Conservation (phyloP, 2,888 invertebrate genomes). For the Pheosia gnoma region DNA sequence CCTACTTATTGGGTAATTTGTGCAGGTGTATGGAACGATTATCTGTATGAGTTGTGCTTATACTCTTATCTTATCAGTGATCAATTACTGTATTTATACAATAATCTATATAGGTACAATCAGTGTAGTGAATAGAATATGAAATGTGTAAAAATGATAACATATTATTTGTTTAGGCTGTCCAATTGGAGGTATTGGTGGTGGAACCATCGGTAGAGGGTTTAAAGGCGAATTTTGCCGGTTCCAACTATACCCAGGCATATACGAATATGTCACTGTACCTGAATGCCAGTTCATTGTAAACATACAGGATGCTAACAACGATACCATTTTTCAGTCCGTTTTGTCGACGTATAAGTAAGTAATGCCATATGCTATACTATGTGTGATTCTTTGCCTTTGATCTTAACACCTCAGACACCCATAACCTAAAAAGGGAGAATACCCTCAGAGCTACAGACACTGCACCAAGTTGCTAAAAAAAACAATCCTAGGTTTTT, state of each 20-base stretch:
- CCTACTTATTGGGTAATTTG: no score
- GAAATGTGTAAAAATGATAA: neutral
- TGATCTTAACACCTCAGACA: no score
- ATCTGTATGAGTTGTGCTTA: no score
- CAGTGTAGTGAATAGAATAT: no score
- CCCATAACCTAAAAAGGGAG: no score
- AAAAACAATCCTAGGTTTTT: no score
- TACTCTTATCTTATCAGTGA: no score
- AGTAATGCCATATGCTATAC: constrained; percentile 48
- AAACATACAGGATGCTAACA: constrained; percentile 88
- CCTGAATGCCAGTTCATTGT: constrained; percentile 96
- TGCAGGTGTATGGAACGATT: no score
- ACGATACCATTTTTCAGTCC: constrained; percentile 90
- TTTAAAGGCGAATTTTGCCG: constrained; percentile 97
- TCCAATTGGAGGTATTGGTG: constrained; percentile 81
- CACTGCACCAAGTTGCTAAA: no score
- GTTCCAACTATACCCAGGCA: constrained; percentile 94
- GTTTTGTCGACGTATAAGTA: constrained; percentile 90
- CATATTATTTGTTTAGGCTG: constrained; percentile 80
- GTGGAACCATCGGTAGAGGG: constrained; percentile 93
- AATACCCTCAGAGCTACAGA: no score
- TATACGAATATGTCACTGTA: constrained; percentile 93
- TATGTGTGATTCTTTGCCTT: neutral
- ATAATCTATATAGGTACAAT: no score
- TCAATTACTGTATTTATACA: no score